These are phyloP conservation scores for Anorthoa munda DNA, from an alignment of 2,888 invertebrate genomes.

Conservation along the genomic window DNA sequence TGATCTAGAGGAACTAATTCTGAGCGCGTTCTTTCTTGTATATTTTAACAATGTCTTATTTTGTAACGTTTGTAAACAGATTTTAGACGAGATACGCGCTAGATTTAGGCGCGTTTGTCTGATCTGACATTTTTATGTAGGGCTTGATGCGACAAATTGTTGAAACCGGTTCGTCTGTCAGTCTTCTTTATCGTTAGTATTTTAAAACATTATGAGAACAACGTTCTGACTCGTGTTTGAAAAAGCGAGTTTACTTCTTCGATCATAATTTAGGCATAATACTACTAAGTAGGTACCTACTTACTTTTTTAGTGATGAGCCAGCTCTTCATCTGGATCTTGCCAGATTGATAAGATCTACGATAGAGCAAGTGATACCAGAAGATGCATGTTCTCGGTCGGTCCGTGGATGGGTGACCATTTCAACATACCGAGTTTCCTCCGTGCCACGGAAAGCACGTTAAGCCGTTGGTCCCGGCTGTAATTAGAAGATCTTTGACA, in stretches of 20 bases:
- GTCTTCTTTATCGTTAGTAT: not conserved
- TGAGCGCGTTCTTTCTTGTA: conserved; percentile 44
- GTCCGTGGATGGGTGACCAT: too few relatives aligned
- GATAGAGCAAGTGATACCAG: too few relatives aligned
- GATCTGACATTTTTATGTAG: conserved; percentile 2
- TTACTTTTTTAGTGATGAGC: not conserved
- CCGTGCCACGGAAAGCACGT: too few relatives aligned
- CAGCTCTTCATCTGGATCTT: fast-evolving
- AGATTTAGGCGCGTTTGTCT: conserved; percentile 1
- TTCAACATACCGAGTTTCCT: too few relatives aligned
- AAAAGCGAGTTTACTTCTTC: not conserved
- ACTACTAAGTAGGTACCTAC: too few relatives aligned
- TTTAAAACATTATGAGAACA: not conserved
- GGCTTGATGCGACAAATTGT: conserved; percentile 3
- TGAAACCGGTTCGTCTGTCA: not conserved
- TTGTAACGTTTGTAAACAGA: conserved; percentile 45
- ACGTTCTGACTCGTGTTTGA: not conserved
- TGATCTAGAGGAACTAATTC: conserved; percentile 53
- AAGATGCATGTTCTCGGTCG: too few relatives aligned
- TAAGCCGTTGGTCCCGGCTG: too few relatives aligned
- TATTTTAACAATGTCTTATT: conserved; percentile 62
- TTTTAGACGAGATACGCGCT: conserved; percentile 36
- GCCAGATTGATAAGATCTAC: too few relatives aligned
- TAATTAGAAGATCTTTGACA: too few relatives aligned
- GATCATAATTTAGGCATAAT: not conserved